phyloP scores from a whole-genome alignment of 2,797 vertebrate genomes.

The Menidia menidia region DNA sequence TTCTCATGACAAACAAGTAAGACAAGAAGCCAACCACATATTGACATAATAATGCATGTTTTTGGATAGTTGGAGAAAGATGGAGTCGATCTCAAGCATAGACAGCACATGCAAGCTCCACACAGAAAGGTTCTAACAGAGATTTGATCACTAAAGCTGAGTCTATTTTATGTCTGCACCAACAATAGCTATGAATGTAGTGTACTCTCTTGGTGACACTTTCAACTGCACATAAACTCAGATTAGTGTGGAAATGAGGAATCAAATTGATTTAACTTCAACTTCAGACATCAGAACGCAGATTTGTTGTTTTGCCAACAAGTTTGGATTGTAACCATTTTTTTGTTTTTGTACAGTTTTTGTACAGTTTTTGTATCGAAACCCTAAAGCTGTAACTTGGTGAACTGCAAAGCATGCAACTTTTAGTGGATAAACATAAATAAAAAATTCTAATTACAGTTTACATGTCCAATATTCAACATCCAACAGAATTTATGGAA shows the following conservation, averaged over 20 bases:
- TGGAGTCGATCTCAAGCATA: no score
- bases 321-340: neutral
- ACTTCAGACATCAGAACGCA: neutral
- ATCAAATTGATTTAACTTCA: constrained; percentile 1
- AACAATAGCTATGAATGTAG: neutral
- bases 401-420: neutral
- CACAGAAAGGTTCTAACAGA: no score
- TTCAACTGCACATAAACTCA: constrained; percentile 12
- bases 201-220: neutral
- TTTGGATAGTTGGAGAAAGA: no score
- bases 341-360: neutral
- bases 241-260: constrained; percentile 13
- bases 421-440: neutral
- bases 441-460: neutral
- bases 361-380: no score
- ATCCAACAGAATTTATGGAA: no score
- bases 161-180: neutral
- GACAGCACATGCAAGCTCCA: neutral
- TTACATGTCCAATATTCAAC: no score
- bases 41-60: no score
- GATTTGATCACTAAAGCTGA: neutral
- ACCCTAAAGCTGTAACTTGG: no score
- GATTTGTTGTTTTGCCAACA: constrained; percentile 6
- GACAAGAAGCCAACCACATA: neutral
- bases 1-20: neutral